Percentiles rank a stretch among this genome's conserved stretches.
phyloP scores from a whole-genome alignment of 2,797 vertebrate species.

The Phaenicophaeus curvirostris region DNA sequence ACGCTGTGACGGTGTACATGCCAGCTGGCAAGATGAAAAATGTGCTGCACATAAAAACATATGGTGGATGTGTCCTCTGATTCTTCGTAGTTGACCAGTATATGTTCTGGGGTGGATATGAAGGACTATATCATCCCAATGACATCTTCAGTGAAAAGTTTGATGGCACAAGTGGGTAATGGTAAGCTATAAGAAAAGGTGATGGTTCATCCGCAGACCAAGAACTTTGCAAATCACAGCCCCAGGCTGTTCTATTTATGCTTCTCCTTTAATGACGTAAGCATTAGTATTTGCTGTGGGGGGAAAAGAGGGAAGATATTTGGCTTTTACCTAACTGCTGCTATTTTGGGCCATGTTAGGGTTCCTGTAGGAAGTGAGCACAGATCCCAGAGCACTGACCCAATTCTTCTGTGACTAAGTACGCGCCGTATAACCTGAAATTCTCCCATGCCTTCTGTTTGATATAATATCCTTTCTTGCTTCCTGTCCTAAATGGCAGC shows the following conservation, averaged over 20 bases:
- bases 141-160: neutral
- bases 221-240: slow-evolving; percentile 20
- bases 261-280: slow-evolving; percentile 8
- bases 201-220: neutral
- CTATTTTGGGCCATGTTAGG: slow-evolving; percentile 31
- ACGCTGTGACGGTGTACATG: fast-evolving
- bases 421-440: slow-evolving; percentile 32
- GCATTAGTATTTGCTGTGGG: neutral
- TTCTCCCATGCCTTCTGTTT: slow-evolving; percentile 59
- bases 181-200: neutral
- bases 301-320: slow-evolving; percentile 28
- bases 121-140: neutral
- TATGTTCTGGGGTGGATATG: neutral
- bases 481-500: slow-evolving; percentile 30
- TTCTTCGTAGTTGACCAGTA: neutral
- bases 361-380: slow-evolving; percentile 48
- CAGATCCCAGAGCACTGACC: slow-evolving; percentile 34
- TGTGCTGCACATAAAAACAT: neutral
- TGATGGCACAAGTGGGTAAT: neutral
- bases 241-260: slow-evolving; percentile 35
- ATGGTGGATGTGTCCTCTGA: fast-evolving
- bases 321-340: slow-evolving; percentile 42
- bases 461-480: slow-evolving; percentile 55
- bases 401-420: slow-evolving; percentile 41
- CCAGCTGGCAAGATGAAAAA: neutral